These are phyloP conservation scores for Dicyrtoma fusca DNA, from an alignment of 2,888 invertebrate species.

Conservation along the genomic window DNA sequence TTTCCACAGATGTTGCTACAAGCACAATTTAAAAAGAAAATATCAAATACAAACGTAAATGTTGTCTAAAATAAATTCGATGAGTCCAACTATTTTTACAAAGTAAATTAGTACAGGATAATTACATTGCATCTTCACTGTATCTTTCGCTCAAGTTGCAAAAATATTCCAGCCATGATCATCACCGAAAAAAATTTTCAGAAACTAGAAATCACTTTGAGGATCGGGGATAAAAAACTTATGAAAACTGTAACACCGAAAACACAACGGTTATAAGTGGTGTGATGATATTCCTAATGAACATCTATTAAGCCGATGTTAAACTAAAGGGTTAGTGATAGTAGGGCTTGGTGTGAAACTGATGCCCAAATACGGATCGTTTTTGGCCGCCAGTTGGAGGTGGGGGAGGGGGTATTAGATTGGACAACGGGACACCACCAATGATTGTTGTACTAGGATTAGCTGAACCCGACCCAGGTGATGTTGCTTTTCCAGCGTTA, in stretches of 20 bases:
- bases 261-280: neutral
- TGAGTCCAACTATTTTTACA: too few relatives aligned
- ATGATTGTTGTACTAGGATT: conserved; percentile 32
- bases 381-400: conserved; percentile 16
- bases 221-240: too few relatives aligned
- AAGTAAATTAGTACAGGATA: too few relatives aligned
- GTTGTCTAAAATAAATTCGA: too few relatives aligned
- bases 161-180: too few relatives aligned
- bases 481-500: neutral
- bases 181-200: neutral
- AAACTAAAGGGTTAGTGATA: neutral
- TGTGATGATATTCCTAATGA: neutral
- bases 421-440: conserved; percentile 28
- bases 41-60: too few relatives aligned
- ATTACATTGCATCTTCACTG: too few relatives aligned
- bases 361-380: conserved; percentile 26
- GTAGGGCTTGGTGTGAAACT: conserved; percentile 21
- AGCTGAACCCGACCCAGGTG: neutral
- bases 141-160: too few relatives aligned
- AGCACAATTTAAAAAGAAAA: too few relatives aligned
- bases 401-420: conserved; percentile 26
- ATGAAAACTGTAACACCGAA: neutral
- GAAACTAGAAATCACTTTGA: neutral
- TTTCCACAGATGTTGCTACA: too few relatives aligned
- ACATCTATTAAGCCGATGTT: neutral